Evolutionary conservation across 2,888 invertebrate species (phyloP), one percentile per base, ranked within the genome.

Genomic region (Hirtodrosophila trivittata): DNA sequence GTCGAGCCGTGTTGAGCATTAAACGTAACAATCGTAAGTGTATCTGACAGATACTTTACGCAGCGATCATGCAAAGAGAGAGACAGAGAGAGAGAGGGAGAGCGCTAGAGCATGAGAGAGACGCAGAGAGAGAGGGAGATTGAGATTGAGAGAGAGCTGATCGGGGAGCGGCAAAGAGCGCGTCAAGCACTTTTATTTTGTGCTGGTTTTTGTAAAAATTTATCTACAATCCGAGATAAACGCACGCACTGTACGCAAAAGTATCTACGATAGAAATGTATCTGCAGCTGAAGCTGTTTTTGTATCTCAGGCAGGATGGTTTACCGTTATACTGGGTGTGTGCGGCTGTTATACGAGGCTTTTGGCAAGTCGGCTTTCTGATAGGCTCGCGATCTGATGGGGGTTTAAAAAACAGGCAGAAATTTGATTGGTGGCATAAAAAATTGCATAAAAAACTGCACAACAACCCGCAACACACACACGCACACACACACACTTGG

Each of bases 381-480:
- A 71, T 71, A 71, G 71, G 71, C 16, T 26, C 10, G 3, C 10
- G 28, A 43, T 50, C 18, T 38, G 10, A 26, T 30, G 26, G 54
- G 74, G 56, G 54, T 49, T 32, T 66, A 80, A 78, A 80, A 86
- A 86, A 77, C 50, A 3, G 16, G 3, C 51, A 39, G 7, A 8
- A 13, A n/a, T 51, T 56, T 63, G 66, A 80, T 80, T 80, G 80
- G 86, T 49, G 74, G 9, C 10, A 43, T 28, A 65, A 16, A 42
- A 32, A 14, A 39, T 47, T 64, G 66, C 65, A 75, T 78, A 78
- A 83, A 81, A 86, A 83, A 83, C 50, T 68, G 76, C 76, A 83
- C 12, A 57, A 41, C 58, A 75, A 46, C 42, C 54, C 58, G 59
- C 65, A n/a, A n/a, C n/a, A 51, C 26, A 39, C 4, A 3, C n/a